Percentiles rank a stretch among this genome's conserved stretches.
Evolutionary conservation across 64 coral and sea anemone genomes (phyloP).

Genomic region (Montipora sp.): DNA sequence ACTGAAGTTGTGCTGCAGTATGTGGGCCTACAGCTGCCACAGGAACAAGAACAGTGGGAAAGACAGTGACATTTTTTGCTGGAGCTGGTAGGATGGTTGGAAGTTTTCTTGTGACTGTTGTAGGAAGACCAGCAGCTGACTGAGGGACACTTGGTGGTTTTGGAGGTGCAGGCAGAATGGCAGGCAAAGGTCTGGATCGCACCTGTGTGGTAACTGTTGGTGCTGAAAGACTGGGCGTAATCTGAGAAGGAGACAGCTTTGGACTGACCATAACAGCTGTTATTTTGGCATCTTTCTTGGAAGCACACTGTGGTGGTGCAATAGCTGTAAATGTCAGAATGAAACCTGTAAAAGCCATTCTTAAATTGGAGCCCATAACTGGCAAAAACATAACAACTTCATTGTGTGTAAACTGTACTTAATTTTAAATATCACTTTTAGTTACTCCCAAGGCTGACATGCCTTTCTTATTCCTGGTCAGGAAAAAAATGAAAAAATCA

Average conservation of each 20-base stretch:
- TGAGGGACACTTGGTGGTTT: slow-evolving; percentile 59
- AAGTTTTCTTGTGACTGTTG: slow-evolving; percentile 61
- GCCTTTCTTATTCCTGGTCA: too few relatives aligned
- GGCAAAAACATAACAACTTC: not conserved
- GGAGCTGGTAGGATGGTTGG: slow-evolving; percentile 86
- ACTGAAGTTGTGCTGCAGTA: not conserved
- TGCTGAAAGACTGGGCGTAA: slow-evolving; percentile 65
- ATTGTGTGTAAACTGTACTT: too few relatives aligned
- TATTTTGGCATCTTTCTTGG: slow-evolving; percentile 25
- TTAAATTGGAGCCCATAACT: not conserved
- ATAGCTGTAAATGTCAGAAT: not conserved
- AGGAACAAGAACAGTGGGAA: slow-evolving; percentile 82
- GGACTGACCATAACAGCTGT: not conserved
- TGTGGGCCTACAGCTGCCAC: slow-evolving; percentile 42
- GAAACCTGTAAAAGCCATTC: not conserved
- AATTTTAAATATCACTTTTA: too few relatives aligned
- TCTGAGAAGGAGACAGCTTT: slow-evolving; percentile 49
- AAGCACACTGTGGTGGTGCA: not conserved
- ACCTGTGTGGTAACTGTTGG: slow-evolving; percentile 81
- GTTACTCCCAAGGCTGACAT: too few relatives aligned
- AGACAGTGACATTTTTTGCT: slow-evolving; percentile 77
- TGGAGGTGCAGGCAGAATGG: slow-evolving; percentile 86
- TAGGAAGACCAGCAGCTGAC: slow-evolving; percentile 28
- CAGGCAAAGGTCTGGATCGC: slow-evolving; percentile 77
- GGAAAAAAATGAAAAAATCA: too few relatives aligned